phyloP scores from a whole-genome alignment of 2,888 invertebrate species.

The Crepidodera aurea region DNA sequence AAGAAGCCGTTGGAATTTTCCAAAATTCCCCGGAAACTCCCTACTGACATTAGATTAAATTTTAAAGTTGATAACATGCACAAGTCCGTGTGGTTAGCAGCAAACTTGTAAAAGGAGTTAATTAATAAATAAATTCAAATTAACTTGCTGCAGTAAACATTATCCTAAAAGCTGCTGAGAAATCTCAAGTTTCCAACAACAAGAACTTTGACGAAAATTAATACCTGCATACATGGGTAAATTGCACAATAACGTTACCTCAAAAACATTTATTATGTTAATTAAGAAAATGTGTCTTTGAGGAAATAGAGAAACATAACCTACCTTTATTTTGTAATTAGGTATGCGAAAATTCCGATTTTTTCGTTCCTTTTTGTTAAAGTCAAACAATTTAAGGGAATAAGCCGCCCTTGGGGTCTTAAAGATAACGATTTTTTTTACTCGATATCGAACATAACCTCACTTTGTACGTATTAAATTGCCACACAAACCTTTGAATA shows the following conservation, averaged over 20 bases:
- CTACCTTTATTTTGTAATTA: no score
- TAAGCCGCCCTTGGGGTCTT: no score
- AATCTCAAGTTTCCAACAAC: slow-evolving; percentile 28
- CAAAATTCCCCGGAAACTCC: not conserved
- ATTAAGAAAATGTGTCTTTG: not conserved
- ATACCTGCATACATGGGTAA: slow-evolving; percentile 18
- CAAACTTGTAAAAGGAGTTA: slow-evolving; percentile 15
- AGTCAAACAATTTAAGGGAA: no score
- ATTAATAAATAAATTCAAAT: slow-evolving; percentile 29
- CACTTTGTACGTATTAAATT: no score
- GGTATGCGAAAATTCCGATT: no score
- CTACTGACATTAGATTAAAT: slow-evolving; percentile 11
- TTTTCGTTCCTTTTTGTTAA: no score
- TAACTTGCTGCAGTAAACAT: slow-evolving; percentile 27
- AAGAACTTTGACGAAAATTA: slow-evolving; percentile 24
- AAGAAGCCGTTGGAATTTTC: not conserved
- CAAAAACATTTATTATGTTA: not conserved
- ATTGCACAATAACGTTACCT: slow-evolving; percentile 9
- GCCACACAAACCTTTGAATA: no score
- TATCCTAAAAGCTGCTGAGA: slow-evolving; percentile 27
- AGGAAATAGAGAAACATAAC: no score
- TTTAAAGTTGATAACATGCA: slow-evolving; percentile 18
- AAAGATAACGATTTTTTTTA: no score
- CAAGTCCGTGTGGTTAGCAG: slow-evolving; percentile 15
- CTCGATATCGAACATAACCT: no score